Base-by-base conservation (phyloP, 1,140 invertebrate species). In the Temnothorax nylanderi region DNA sequence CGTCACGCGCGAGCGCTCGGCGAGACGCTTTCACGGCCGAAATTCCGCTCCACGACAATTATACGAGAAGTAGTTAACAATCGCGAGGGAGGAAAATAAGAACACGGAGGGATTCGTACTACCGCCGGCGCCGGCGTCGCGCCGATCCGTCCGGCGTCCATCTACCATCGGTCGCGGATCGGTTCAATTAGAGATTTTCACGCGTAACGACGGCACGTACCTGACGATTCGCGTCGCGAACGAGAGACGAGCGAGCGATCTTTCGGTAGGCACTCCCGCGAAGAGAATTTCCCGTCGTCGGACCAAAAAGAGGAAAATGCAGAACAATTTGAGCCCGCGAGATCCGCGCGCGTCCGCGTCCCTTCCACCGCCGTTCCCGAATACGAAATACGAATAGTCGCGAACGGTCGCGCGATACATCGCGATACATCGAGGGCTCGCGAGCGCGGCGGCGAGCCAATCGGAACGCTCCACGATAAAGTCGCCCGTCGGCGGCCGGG, bases 391-490 rank as follows among this genome's bases (percentile, higher is more conserved):
- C 26, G 26, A 26, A 1, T 26, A 26, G 26, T 26, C 26, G 26
- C 26, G 26, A 26, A 26, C 26, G 1, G 1, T 26, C 26, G 26
- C 26, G 26, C 26, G 41, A 26, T 41, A 5, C 0, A 47, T 34
- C 49, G 54, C 51, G 34, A 60, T 26, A 37, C 6, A 26, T 26
- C 44, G 67, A 71, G 13, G 2, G 1, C 18, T 26, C 13, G 21
- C 13, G 1, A 71, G 16, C 11, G n/a, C 3, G 72, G 80, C 87
- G 89, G 90, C 89, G 91, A 89, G 93, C 94, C 93, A 95, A 95
- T 95, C 76, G 86, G 51, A 87, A 88, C 21, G 87, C 71, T 94
- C 93, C 94, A 95, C 94, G 94, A 95, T 32, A 94, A 93, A 93
- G 84, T 88, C 78, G 64, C 88, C 32, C 93, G 84, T 88, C 81